A percentile compares a stretch with the other conserved stretches of the same genome.
Conservation (phyloP, 2,888 invertebrate species). For the Himalopsyche japonica region DNA sequence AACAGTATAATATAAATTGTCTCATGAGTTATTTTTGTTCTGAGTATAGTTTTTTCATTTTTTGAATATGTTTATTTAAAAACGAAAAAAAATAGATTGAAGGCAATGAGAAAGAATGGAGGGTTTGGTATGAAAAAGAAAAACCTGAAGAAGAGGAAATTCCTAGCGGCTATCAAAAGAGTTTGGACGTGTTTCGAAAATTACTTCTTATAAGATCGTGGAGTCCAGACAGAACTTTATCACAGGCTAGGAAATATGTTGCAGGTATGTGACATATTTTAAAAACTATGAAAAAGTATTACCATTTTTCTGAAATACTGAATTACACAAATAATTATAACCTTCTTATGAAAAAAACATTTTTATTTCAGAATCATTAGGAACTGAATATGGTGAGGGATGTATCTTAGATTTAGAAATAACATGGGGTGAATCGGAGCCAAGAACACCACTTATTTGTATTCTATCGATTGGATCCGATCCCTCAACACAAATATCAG, state of each 20-base stretch:
- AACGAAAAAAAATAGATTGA: slow-evolving; percentile 65
- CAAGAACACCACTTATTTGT: slow-evolving; percentile 86
- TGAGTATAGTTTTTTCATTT: no score
- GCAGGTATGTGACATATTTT: slow-evolving; percentile 60
- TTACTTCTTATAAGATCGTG: slow-evolving; percentile 86
- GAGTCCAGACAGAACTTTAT: slow-evolving; percentile 93
- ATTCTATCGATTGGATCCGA: slow-evolving; percentile 94
- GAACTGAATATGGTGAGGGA: slow-evolving; percentile 87
- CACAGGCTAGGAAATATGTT: slow-evolving; percentile 90
- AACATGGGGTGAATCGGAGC: slow-evolving; percentile 89
- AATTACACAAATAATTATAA: not conserved
- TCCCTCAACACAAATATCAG: slow-evolving; percentile 91
- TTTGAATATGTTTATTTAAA: not conserved
- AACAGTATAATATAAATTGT: no score
- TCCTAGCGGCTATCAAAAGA: slow-evolving; percentile 86
- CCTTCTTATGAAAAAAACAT: not conserved
- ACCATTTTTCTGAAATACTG: not conserved
- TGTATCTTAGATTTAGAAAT: slow-evolving; percentile 88
- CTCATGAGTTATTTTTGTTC: no score
- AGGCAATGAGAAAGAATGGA: slow-evolving; percentile 86
- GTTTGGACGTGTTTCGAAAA: slow-evolving; percentile 86
- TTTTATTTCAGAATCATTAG: slow-evolving; percentile 70
- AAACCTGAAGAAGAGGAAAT: slow-evolving; percentile 89
- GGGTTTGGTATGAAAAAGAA: slow-evolving; percentile 88
- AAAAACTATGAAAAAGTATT: not conserved